These are phyloP conservation scores for Hippocampus zosterae DNA, from an alignment of 2,113 vertebrate species.

Conservation along the genomic window DNA sequence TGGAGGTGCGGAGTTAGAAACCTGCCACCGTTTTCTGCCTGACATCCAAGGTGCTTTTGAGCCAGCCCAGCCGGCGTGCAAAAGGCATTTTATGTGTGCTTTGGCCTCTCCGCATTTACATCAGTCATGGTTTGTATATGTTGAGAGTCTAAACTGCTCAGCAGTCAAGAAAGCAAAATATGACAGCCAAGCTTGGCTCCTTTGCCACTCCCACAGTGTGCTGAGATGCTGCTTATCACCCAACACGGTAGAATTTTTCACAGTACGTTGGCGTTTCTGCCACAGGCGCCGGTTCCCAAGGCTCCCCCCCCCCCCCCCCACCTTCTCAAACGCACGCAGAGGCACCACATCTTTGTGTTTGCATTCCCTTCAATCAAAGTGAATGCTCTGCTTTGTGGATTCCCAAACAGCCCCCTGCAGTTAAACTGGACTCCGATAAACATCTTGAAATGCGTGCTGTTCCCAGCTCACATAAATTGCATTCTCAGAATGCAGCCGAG, in stretches of 20 bases:
- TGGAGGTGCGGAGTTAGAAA: slow-evolving; percentile 37
- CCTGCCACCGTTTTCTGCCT: slow-evolving; percentile 43
- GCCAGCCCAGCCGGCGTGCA: slow-evolving; percentile 14
- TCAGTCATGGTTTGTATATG: neutral
- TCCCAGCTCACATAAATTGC: slow-evolving; percentile 30
- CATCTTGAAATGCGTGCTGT: slow-evolving; percentile 43
- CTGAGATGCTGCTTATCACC: slow-evolving; percentile 65
- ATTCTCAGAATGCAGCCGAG: slow-evolving; percentile 24
- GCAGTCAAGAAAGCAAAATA: slow-evolving; percentile 37
- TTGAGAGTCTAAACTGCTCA: slow-evolving; percentile 17
- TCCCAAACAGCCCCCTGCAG: slow-evolving; percentile 24
- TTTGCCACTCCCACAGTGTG: slow-evolving; percentile 43
- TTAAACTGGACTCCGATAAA: slow-evolving; percentile 57
- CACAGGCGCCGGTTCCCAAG: slow-evolving; percentile 51
- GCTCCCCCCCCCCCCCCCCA: slow-evolving; percentile 8
- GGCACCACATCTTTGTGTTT: slow-evolving; percentile 46
- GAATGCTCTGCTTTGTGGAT: slow-evolving; percentile 33
- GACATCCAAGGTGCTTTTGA: slow-evolving; percentile 26
- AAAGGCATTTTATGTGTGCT: neutral
- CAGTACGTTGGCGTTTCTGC: slow-evolving; percentile 35
- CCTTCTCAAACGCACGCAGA: slow-evolving; percentile 10
- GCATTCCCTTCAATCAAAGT: slow-evolving; percentile 57
- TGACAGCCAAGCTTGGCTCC: slow-evolving; percentile 29
- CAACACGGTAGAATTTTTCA: slow-evolving; percentile 52
- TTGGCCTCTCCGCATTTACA: neutral